Evolutionary conservation across 2,113 vertebrate species (phyloP).

Genomic region (Oxygymnocypris stewartii): DNA sequence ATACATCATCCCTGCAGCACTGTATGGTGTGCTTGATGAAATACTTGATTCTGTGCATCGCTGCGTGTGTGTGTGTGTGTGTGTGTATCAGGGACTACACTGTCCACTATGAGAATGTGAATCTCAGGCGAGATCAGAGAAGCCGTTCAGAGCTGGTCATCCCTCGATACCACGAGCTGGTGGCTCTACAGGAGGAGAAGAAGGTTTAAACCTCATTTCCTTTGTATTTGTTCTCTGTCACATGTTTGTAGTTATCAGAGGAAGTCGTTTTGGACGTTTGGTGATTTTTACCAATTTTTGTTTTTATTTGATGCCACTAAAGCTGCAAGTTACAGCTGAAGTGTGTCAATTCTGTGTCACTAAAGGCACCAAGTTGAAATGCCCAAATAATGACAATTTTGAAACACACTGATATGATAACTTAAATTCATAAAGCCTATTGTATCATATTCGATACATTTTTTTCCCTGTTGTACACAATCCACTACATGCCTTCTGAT

Average conservation of each 20-base stretch:
- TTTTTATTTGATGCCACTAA: no score
- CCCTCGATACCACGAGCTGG: constrained; percentile 66
- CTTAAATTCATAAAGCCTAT: no score
- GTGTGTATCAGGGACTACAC: constrained; percentile 63
- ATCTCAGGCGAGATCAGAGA: constrained; percentile 67
- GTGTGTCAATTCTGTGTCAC: no score
- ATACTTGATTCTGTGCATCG: constrained; percentile 10
- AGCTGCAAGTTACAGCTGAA: not conserved
- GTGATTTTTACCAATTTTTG: no score
- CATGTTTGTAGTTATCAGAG: not conserved
- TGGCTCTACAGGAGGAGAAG: constrained; percentile 67
- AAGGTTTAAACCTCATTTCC: not conserved
- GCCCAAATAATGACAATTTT: not conserved
- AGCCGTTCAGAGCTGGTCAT: constrained; percentile 61
- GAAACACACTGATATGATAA: no score
- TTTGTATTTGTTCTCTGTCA: not conserved
- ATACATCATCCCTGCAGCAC: not conserved
- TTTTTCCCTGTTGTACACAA: no score
- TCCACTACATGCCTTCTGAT: no score
- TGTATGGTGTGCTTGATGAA: not conserved
- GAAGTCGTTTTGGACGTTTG: no score
- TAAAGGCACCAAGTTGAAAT: not conserved
- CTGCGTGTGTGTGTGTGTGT: constrained; percentile 14
- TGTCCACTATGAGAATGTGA: constrained; percentile 73
- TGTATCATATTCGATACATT: no score